Percentiles rank a stretch among this genome's conserved stretches.
These are phyloP conservation scores for Choloepus didactylus DNA, from an alignment of 2,797 vertebrate genomes.

Conservation along the genomic window DNA sequence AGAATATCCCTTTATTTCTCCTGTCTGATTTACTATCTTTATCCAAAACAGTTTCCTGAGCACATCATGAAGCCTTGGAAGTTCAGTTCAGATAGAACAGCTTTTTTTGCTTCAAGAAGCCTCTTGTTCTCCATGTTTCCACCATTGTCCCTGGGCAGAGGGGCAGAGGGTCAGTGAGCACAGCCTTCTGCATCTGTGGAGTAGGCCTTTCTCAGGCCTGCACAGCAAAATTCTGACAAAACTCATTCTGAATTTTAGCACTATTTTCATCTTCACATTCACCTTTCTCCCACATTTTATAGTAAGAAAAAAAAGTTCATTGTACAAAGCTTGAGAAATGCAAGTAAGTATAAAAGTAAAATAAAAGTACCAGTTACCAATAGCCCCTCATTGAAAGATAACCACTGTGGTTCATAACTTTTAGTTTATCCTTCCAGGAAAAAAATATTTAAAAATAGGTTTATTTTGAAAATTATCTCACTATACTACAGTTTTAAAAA, in stretches of 20 bases:
- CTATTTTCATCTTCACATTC: slow-evolving; percentile 58
- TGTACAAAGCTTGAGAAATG: background rate
- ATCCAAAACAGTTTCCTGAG: slow-evolving; percentile 72
- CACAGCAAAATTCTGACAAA: slow-evolving; percentile 75
- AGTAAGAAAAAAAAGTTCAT: background rate
- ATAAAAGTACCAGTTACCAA: background rate
- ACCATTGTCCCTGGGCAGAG: slow-evolving; percentile 81
- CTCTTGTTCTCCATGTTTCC: slow-evolving; percentile 82
- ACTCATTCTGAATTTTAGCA: background rate
- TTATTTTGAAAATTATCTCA: background rate
- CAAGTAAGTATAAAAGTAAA: background rate
- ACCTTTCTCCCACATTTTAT: slow-evolving; percentile 59
- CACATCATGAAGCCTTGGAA: slow-evolving; percentile 81
- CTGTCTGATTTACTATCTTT: slow-evolving; percentile 82
- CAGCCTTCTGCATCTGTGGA: slow-evolving; percentile 80
- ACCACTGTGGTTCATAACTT: background rate
- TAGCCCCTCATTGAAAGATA: background rate
- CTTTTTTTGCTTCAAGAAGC: slow-evolving; percentile 79
- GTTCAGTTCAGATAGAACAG: slow-evolving; percentile 79
- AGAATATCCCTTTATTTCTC: slow-evolving; percentile 74
- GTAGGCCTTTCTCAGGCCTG: slow-evolving; percentile 72
- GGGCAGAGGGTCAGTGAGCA: slow-evolving; percentile 82
- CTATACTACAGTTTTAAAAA: background rate
- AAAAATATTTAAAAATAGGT: background rate
- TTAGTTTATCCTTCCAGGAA: background rate